Evolutionary conservation across 2,797 vertebrate genomes (phyloP).

Genomic region (Eupleurogrammus muticus): DNA sequence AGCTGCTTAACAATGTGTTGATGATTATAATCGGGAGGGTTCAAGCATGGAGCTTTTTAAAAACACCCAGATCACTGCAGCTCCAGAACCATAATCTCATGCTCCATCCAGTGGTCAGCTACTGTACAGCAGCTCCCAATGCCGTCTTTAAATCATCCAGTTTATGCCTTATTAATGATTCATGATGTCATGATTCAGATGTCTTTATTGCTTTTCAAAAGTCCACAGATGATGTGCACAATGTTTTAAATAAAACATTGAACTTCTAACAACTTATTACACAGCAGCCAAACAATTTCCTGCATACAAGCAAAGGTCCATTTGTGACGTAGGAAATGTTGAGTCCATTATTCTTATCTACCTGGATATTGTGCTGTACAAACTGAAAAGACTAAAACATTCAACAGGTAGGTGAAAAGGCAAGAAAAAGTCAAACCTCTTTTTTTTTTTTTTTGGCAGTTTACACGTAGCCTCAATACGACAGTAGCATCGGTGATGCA

Average conservation of each 20-base stretch:
- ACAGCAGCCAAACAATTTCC: slow-evolving; percentile 19
- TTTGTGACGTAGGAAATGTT: neutral
- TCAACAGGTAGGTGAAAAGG: slow-evolving; percentile 1
- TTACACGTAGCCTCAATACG: neutral
- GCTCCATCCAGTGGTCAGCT: slow-evolving; percentile 34
- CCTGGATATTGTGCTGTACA: neutral
- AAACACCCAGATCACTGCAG: too few species aligned
- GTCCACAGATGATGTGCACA: slow-evolving; percentile 21
- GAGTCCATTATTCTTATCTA: neutral
- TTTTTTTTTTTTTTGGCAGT: slow-evolving; percentile 42
- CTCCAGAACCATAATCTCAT: neutral
- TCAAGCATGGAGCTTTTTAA: too few species aligned
- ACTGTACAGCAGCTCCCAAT: slow-evolving; percentile 9
- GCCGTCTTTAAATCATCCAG: too few species aligned
- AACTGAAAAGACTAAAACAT: slow-evolving; percentile 20
- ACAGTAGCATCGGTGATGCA: neutral
- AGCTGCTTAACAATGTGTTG: too few species aligned
- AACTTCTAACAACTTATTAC: neutral
- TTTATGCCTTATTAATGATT: too few species aligned
- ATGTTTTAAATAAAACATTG: slow-evolving; percentile 39
- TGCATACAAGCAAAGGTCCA: neutral
- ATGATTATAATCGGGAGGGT: too few species aligned
- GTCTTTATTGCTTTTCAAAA: slow-evolving; percentile 58
- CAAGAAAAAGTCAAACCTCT: neutral
- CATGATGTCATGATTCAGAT: slow-evolving; percentile 15